A percentile compares a stretch with the other conserved stretches of the same genome.
Conservation (phyloP, 2,113 vertebrate species). For the Pseudorasbora parva region DNA sequence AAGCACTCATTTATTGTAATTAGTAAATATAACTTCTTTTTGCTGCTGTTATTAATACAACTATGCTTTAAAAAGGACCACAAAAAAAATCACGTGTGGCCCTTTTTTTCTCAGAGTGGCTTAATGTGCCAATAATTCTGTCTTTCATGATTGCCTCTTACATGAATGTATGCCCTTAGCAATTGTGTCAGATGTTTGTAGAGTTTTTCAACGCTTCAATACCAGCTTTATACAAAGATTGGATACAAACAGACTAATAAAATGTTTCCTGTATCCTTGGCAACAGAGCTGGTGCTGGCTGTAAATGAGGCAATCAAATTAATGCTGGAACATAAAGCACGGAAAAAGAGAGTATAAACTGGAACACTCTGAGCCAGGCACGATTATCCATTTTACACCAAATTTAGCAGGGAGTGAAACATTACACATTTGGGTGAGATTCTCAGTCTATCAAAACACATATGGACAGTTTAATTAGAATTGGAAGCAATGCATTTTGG, state of each 20-base stretch:
- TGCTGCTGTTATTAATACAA: not conserved
- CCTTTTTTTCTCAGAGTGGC: not conserved
- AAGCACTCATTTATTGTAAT: not conserved
- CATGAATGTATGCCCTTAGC: not conserved
- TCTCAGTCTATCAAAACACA: constrained; percentile 9
- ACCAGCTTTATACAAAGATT: constrained; percentile 58
- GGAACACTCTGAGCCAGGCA: constrained; percentile 17
- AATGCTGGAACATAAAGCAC: constrained; percentile 63
- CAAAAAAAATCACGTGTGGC: not conserved
- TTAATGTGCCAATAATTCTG: not conserved
- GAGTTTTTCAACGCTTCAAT: not conserved
- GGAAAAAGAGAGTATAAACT: constrained; percentile 59
- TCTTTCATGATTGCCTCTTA: not conserved
- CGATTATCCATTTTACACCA: constrained; percentile 31
- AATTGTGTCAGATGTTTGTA: constrained; percentile 4
- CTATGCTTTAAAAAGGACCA: not conserved
- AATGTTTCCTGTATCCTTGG: constrained; percentile 78
- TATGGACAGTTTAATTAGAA: constrained; percentile 3
- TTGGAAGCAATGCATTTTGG: not conserved
- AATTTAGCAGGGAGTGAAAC: constrained; percentile 34
- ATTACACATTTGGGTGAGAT: constrained; percentile 7
- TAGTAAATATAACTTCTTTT: not conserved
- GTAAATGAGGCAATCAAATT: constrained; percentile 58
- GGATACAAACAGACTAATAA: constrained; percentile 75
- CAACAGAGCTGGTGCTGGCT: constrained; percentile 69